Evolutionary conservation across 2,113 vertebrate genomes (phyloP), one percentile per base, ranked within the genome.

Genomic region (Mungos mungo): DNA sequence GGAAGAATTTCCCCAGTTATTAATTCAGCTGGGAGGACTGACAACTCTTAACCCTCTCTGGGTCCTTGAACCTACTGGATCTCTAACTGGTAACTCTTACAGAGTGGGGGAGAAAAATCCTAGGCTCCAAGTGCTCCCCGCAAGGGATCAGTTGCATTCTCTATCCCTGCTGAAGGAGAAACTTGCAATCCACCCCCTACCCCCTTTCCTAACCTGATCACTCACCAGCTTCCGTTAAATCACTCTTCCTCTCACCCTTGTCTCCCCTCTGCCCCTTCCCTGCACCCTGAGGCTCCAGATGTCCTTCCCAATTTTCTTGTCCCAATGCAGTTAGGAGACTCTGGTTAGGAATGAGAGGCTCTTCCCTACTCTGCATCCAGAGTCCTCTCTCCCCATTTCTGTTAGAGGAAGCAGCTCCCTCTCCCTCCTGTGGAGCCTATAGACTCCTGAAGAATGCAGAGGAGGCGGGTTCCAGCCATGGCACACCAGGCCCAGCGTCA

Each of bases 171-270:
- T n/a, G 47, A 52, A 41, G 74, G 38, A 82, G 38, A 25, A 41
- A 29, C 54, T 15, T 33, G 47, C 8, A 13, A 31, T 15, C 23
- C 8, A 7, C 0, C 21, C 6, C 12, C 19, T 0, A 1, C 15
- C 7, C 12, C 9, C 29, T 7, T 12, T 23, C 21, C 19, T 9
- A 15, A 35, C 13, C 5, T 38, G 29, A 57, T 11, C 27, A 2
- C 10, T 45, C 12, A 5, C 18, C 29, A n/a, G 52, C 12, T 33
- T 88, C 83, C 16, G 41, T 54, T n/a, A 47, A 50, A 19, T 3
- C 7, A 19, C n/a, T 54, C 27, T 13, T 93, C 35, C 45, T 52
- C 33, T 76, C 7, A 2, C 4, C 14, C 33, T 9, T 1, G 0
- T 47, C 38, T 63, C 21, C 23, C 41, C 31, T 31, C 33, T 7